Evolutionary conservation across 2,797 vertebrate species (phyloP).

Genomic region (Sternotherus odoratus): DNA sequence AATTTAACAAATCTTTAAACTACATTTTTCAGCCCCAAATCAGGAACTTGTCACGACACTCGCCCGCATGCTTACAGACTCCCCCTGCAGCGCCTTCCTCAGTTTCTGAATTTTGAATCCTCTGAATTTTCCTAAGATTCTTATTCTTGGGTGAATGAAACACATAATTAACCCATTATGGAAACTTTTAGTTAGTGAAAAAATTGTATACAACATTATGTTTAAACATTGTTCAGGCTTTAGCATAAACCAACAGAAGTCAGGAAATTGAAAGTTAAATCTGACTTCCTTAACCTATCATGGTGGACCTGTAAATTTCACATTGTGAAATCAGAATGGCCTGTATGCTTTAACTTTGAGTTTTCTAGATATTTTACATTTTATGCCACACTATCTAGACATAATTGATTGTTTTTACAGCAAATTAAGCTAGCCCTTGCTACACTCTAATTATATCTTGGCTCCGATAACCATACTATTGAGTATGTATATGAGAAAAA

Average conservation of each 20-base stretch:
- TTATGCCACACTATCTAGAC: background rate
- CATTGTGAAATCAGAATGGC: background rate
- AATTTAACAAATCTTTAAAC: background rate
- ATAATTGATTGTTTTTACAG: background rate
- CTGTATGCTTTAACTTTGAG: background rate
- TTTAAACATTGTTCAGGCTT: background rate
- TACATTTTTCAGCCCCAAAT: background rate
- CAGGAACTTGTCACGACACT: background rate
- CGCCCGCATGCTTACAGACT: background rate
- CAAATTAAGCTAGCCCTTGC: background rate
- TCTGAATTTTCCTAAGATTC: background rate
- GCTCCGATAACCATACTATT: background rate
- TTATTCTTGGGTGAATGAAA: background rate
- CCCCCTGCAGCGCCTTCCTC: background rate
- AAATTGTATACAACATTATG: background rate
- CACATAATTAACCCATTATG: background rate
- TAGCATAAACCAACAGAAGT: background rate
- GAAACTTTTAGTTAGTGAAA: background rate
- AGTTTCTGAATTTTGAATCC: background rate
- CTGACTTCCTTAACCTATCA: background rate
- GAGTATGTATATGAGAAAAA: background rate
- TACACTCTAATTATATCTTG: fast-evolving
- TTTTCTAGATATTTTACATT: background rate
- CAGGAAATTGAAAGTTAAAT: background rate
- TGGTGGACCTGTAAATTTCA: background rate